These are phyloP conservation scores for Eleginops maclovinus DNA, from an alignment of 2,113 vertebrate species.

Conservation along the genomic window DNA sequence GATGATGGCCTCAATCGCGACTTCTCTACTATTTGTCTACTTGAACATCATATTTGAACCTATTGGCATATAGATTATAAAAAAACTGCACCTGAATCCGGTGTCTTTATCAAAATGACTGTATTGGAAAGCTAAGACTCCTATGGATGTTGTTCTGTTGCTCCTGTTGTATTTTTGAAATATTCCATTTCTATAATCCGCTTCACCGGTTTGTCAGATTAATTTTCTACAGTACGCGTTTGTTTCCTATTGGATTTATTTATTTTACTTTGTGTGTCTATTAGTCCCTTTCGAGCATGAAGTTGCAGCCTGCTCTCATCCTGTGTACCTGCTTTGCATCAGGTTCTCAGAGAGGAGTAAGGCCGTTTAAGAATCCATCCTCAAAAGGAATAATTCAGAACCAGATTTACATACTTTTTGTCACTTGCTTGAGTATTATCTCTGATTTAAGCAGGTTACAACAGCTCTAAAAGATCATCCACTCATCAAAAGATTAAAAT, in stretches of 20 bases:
- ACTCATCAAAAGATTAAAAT: neutral
- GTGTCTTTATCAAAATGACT: neutral
- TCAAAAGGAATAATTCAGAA: conserved; percentile 17
- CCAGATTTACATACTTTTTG: neutral
- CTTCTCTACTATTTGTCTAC: neutral
- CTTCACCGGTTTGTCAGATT: conserved; percentile 1
- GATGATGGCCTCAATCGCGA: conserved; percentile 11
- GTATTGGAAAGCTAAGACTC: neutral
- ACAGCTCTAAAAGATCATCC: neutral
- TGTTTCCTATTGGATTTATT: conserved; percentile 9
- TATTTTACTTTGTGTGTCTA: conserved; percentile 28
- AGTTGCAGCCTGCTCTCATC: neutral
- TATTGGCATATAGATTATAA: neutral
- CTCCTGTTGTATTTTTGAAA: neutral
- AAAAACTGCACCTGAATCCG: neutral
- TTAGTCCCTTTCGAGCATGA: conserved; percentile 14
- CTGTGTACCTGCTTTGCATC: conserved; percentile 1
- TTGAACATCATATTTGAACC: neutral
- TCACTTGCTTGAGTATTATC: neutral
- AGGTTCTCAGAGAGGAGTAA: neutral
- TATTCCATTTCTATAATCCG: conserved; percentile 4
- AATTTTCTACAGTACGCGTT: neutral
- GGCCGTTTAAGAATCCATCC: neutral
- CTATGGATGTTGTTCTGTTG: neutral
- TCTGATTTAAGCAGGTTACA: neutral